Evolutionary conservation across 2,113 vertebrate species (phyloP).

Genomic region (Cyprinodon variegatus): DNA sequence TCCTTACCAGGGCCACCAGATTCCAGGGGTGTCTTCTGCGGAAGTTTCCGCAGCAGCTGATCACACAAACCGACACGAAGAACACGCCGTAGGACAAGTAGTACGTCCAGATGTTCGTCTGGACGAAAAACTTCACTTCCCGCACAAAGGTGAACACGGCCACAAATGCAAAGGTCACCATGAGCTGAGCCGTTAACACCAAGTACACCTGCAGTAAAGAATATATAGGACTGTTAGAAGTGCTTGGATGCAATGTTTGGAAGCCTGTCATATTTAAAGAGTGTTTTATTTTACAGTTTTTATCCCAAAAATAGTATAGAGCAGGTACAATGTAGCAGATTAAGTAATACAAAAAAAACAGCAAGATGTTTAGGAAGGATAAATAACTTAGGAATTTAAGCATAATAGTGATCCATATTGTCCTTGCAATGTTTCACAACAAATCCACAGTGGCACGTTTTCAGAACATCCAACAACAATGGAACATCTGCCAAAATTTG

Average conservation of each 20-base stretch:
- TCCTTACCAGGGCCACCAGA: constrained; percentile 87
- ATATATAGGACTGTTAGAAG: neutral
- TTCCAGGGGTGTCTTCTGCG: constrained; percentile 94
- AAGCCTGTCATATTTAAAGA: too few relatives aligned
- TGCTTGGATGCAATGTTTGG: too few relatives aligned
- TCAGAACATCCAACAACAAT: neutral
- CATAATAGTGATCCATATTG: neutral
- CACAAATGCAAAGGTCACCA: constrained; percentile 89
- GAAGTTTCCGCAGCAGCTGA: constrained; percentile 93
- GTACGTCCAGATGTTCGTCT: constrained; percentile 86
- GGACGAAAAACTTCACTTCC: constrained; percentile 83
- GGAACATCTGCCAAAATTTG: neutral
- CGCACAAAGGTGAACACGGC: constrained; percentile 88
- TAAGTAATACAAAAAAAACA: neutral
- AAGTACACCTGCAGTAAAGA: constrained; percentile 85
- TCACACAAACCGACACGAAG: constrained; percentile 86
- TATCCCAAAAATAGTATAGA: too few relatives aligned
- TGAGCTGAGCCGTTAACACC: constrained; percentile 90
- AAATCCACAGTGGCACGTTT: neutral
- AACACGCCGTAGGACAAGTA: constrained; percentile 89
- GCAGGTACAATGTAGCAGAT: too few relatives aligned
- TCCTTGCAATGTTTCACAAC: neutral
- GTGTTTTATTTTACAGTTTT: too few relatives aligned
- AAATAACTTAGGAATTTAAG: neutral
- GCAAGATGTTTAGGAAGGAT: too few relatives aligned